Conservation (phyloP, 2,797 vertebrate species). For the Tokudaia muenninki region DNA sequence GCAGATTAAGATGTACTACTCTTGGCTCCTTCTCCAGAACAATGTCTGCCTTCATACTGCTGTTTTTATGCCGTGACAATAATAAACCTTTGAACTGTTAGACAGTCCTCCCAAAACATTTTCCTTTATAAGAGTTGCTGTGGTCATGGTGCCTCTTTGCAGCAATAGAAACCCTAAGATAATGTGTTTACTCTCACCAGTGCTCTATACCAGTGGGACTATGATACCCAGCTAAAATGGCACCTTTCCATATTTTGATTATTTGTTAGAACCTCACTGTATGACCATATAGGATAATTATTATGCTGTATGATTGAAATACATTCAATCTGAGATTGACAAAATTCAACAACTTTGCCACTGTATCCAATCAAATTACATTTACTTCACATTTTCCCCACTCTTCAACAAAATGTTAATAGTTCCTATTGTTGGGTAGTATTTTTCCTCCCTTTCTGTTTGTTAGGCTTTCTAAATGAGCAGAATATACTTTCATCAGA, state of each 20-base stretch:
- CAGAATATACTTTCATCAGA: slow-evolving; percentile 10
- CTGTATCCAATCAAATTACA: neutral
- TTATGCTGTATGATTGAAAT: neutral
- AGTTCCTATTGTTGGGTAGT: neutral
- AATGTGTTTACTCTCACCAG: neutral
- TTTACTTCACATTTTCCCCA: neutral
- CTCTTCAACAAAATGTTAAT: neutral
- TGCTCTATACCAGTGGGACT: neutral
- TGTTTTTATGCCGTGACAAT: neutral
- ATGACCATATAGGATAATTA: neutral
- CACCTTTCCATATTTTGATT: neutral
- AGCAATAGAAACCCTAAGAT: neutral
- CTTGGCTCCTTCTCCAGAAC: neutral
- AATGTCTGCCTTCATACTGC: neutral
- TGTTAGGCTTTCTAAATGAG: slow-evolving; percentile 47
- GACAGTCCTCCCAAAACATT: neutral
- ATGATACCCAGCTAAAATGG: neutral
- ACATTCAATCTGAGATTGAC: neutral
- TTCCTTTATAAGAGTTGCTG: neutral
- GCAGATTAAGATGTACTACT: neutral
- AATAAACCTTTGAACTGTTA: neutral
- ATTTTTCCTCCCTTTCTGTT: neutral
- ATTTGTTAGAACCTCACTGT: neutral
- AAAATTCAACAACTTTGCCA: neutral
- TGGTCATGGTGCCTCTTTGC: neutral